These are phyloP conservation scores for Stenolophus ochropezus DNA, from an alignment of 2,888 invertebrate genomes.

Conservation along the genomic window DNA sequence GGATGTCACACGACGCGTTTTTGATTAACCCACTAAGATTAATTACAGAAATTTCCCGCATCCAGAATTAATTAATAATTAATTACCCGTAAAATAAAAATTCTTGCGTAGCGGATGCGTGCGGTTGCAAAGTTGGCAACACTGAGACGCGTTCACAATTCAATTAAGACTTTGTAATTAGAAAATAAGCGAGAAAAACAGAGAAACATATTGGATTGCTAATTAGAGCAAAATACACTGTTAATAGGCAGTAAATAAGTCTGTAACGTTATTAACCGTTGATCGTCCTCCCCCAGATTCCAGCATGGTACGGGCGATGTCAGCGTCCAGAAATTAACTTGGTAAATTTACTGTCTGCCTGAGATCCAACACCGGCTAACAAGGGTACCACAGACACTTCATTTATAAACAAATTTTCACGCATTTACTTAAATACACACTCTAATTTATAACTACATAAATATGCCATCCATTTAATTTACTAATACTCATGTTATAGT, in stretches of 20 bases:
- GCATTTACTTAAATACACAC: background rate
- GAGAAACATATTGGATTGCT: conserved; percentile 41
- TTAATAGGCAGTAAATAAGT: conserved; percentile 57
- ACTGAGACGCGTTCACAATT: conserved; percentile 19
- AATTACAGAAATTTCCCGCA: conserved; percentile 51
- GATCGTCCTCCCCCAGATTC: conserved; percentile 3
- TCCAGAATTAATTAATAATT: conserved; percentile 55
- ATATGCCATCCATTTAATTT: background rate
- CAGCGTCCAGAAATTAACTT: conserved; percentile 38
- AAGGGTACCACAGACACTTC: background rate
- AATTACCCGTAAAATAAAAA: conserved; percentile 47
- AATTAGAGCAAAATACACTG: conserved; percentile 49
- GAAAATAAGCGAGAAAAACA: conserved; percentile 31
- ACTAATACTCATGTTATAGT: no score
- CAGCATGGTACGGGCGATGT: background rate
- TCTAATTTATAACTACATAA: background rate
- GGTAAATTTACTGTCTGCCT: conserved; percentile 32
- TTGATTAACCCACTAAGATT: conserved; percentile 46
- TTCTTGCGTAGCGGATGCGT: background rate
- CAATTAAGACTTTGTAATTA: conserved; percentile 39
- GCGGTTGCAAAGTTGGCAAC: conserved; percentile 10
- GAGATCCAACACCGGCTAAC: conserved; percentile 6
- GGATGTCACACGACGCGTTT: conserved; percentile 17
- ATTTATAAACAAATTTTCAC: background rate
- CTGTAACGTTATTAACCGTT: conserved; percentile 57